Percentiles rank a stretch among this genome's conserved stretches.
Evolutionary conservation across 2,113 vertebrate genomes (phyloP).

Genomic region (Thalassoma bifasciatum): DNA sequence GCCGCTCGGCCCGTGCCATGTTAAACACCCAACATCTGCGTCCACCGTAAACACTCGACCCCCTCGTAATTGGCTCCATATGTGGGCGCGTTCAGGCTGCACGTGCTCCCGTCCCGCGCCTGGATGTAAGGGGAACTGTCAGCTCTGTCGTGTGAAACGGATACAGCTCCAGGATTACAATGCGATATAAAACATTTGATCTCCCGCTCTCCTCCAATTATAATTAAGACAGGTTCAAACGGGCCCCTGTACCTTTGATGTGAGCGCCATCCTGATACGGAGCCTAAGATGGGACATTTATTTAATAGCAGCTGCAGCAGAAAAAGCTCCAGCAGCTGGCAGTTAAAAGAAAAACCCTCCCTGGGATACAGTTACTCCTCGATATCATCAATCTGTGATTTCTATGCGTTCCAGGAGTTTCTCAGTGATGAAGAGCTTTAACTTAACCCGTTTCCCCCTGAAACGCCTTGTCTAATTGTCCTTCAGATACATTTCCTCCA

Average conservation of each 20-base stretch:
- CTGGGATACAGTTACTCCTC: conserved; percentile 56
- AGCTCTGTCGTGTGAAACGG: conserved; percentile 60
- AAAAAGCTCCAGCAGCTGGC: conserved; percentile 72
- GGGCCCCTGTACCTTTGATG: conserved; percentile 64
- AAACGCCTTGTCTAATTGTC: conserved; percentile 27
- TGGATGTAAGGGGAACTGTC: conserved; percentile 47
- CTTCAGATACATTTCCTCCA: neutral
- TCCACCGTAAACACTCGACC: conserved; percentile 64
- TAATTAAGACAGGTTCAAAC: conserved; percentile 69
- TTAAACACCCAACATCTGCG: conserved; percentile 78
- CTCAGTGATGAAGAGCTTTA: conserved; percentile 43
- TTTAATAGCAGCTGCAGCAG: conserved; percentile 73
- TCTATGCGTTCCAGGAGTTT: conserved; percentile 58
- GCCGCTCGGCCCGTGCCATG: conserved; percentile 60
- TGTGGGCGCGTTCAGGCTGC: conserved; percentile 55
- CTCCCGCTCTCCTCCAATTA: conserved; percentile 51
- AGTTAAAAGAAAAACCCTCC: conserved; percentile 67
- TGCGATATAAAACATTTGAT: conserved; percentile 72
- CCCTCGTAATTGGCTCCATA: conserved; percentile 70
- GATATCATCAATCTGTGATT: conserved; percentile 67
- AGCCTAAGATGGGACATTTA: conserved; percentile 68
- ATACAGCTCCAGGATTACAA: conserved; percentile 67
- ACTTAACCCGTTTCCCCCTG: conserved; percentile 16
- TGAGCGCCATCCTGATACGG: conserved; percentile 45
- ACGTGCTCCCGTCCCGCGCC: conserved; percentile 46